Base-by-base conservation (phyloP, 2,888 invertebrate genomes). In the Cheilosia vernalis region DNA sequence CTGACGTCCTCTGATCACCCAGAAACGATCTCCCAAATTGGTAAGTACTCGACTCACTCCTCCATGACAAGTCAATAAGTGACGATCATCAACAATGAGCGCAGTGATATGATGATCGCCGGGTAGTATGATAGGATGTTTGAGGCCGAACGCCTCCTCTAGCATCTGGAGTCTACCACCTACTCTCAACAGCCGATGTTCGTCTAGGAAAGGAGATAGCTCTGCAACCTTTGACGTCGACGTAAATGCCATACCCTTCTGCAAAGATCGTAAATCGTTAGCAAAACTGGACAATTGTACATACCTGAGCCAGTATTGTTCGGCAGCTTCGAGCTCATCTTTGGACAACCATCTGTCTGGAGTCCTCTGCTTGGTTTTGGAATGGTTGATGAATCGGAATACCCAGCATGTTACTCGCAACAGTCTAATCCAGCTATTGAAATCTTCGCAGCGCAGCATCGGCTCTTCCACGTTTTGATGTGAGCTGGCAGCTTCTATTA, bases 71-170 rank as follows among this genome's bases (percentile, higher is more conserved):
- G 30, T 55, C 37, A 4, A 1, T 0, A 13, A 3, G 7, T 81
- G 64, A 9, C n/a, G 9, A 19, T 81, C 66, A n/a, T 55, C 15
- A 6, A 51, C 37, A 15, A 80, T 60, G 4, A 73, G 66, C 10
- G 13, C 21, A 0, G 55, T 53, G 9, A 74, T 27, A 37, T 37
- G 40, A 56, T 61, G 47, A 21, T 37, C 3, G 13, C 19, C 30
- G 5, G 78, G 78, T 7, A 78, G 17, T 7, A 78, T 55, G 13
- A 78, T 63, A 24, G 63, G 64, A 70, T 78, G 78, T 19, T 63
- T 61, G 4, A 56, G 1, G 9, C 30, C 55, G 4, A 53, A 55
- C 2, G 21, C 7, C 3, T 37, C 61, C 3, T 44, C 49, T n/a
- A 56, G 17, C 13, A 19, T n/a, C 24, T 73, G 64, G 13, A 80